phyloP scores from a whole-genome alignment of 2,113 vertebrate genomes.

The Gulo gulo region DNA sequence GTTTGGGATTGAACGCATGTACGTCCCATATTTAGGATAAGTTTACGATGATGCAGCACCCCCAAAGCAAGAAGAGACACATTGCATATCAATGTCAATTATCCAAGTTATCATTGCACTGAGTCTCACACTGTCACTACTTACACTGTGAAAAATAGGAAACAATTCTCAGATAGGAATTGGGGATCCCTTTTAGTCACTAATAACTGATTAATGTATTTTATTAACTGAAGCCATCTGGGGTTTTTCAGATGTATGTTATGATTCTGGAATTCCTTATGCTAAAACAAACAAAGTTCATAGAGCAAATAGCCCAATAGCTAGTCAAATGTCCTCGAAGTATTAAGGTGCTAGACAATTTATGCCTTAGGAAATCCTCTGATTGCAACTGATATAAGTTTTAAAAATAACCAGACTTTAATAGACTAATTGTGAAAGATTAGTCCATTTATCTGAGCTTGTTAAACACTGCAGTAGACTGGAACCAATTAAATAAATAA shows the following conservation, averaged over 20 bases:
- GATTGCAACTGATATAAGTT: not conserved
- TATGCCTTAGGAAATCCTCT: conserved; percentile 43
- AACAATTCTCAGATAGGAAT: not conserved
- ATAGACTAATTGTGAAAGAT: conserved; percentile 79
- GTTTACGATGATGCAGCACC: no score
- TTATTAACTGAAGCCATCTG: not conserved
- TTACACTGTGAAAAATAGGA: not conserved
- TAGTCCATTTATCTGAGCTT: conserved; percentile 77
- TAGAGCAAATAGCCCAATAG: conserved; percentile 28
- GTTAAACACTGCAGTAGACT: conserved; percentile 80
- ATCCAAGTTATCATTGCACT: not conserved
- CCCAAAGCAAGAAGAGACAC: not conserved
- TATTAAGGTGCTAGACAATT: conserved; percentile 20
- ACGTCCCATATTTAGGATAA: not conserved
- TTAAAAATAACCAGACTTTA: conserved; percentile 75
- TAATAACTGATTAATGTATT: conserved; percentile 19
- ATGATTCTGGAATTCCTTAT: conserved; percentile 20
- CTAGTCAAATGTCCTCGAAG: not conserved
- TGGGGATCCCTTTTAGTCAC: not conserved
- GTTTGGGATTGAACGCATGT: not conserved
- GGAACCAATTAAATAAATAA: conserved; percentile 82
- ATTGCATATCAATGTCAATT: not conserved
- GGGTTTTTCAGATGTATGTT: conserved; percentile 32
- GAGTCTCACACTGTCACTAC: not conserved
- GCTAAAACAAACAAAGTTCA: conserved; percentile 54